Conservation (phyloP, 2,113 vertebrate genomes). For the Synodontis membranacea region DNA sequence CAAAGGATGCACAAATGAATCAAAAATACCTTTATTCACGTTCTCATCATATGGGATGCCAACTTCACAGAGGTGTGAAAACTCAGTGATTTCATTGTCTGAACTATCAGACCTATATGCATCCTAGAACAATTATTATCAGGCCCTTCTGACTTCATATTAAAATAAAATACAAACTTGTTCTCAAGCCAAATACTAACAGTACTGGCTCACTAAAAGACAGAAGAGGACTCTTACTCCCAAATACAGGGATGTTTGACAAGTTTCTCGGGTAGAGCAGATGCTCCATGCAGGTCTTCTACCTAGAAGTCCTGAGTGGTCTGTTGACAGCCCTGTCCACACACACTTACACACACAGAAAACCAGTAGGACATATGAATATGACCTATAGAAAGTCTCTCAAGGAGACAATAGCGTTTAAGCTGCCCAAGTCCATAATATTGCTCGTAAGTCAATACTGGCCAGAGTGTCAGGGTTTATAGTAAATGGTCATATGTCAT, state of each 20-base stretch:
- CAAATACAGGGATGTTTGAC: neutral
- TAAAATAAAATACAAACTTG: neutral
- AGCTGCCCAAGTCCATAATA: slow-evolving; percentile 26
- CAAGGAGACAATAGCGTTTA: slow-evolving; percentile 10
- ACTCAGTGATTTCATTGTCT: neutral
- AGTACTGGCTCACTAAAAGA: neutral
- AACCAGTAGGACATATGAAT: neutral
- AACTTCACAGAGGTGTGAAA: too few species aligned
- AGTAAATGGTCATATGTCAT: slow-evolving; percentile 5
- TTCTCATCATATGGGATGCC: too few species aligned
- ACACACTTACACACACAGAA: neutral
- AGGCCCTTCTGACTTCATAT: neutral
- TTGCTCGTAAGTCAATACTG: slow-evolving; percentile 28
- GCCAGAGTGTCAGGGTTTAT: slow-evolving; percentile 1
- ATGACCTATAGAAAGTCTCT: slow-evolving; percentile 24
- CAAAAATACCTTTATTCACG: too few species aligned
- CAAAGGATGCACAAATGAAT: too few species aligned
- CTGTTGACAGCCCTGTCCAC: neutral
- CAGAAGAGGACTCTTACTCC: neutral
- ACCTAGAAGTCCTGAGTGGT: neutral
- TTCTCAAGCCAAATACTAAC: neutral
- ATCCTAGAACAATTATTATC: neutral
- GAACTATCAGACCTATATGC: neutral
- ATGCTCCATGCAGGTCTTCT: neutral
- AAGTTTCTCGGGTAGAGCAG: neutral